Percentiles rank a stretch among this genome's conserved stretches.
phyloP scores from a whole-genome alignment of 1,140 invertebrate species.

The Panulirus ornatus region DNA sequence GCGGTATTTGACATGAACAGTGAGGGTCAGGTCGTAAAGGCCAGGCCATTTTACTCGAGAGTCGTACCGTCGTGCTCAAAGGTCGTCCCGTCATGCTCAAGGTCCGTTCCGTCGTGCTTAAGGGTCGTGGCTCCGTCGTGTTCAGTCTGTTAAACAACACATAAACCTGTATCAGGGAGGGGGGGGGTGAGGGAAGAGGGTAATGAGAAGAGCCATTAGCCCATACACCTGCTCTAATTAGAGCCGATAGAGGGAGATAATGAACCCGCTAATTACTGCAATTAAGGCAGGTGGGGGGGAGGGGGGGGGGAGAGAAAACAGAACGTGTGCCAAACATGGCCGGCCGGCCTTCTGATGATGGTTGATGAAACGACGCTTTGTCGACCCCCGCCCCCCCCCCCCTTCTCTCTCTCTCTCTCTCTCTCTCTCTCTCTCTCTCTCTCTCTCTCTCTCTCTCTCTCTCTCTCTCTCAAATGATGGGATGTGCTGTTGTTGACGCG shows the following conservation, averaged over 20 bases:
- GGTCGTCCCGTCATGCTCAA: too few species aligned
- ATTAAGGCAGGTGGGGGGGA: background rate
- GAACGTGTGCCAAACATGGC: background rate
- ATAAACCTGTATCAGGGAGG: too few species aligned
- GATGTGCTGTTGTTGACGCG: too few species aligned
- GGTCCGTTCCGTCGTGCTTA: too few species aligned
- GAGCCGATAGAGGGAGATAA: background rate
- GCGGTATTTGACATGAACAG: too few species aligned
- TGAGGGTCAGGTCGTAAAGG: too few species aligned
- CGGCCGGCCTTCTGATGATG: too few species aligned
- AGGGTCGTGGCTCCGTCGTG: too few species aligned
- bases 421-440: conserved; percentile 33
- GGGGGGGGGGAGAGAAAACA: background rate
- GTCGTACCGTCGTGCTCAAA: too few species aligned
- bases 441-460: conserved; percentile 33
- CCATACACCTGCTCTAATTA: background rate
- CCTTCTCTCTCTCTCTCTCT: conserved; percentile 22
- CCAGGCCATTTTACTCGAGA: too few species aligned
- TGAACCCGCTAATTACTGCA: too few species aligned
- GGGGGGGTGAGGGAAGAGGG: background rate
- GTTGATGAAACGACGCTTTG: background rate
- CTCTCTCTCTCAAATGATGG: conserved; percentile 23
- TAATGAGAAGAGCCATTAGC: background rate
- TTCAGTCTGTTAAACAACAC: too few species aligned
- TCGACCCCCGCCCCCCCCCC: background rate